Evolutionary conservation across 1,140 invertebrate species (phyloP).

Genomic region (Callitettix versicolor): DNA sequence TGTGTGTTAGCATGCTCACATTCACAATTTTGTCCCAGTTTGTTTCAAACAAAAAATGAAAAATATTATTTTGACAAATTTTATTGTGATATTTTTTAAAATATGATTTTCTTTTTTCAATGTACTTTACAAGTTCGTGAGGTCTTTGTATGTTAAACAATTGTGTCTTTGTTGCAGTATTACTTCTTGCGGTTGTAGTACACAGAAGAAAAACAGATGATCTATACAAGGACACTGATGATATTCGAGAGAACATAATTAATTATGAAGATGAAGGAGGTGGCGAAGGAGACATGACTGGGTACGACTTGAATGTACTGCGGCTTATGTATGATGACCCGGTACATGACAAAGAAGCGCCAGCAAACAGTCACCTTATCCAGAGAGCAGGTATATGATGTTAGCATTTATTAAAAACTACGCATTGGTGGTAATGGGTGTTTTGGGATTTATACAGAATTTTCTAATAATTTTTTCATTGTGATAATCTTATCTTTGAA

Average conservation of each 20-base stretch:
- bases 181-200: constrained; percentile 77
- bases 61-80: background rate
- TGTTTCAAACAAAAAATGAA: too few relatives aligned
- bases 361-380: constrained; percentile 30
- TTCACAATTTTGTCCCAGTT: too few relatives aligned
- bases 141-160: background rate
- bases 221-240: constrained; percentile 84
- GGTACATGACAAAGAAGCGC: constrained; percentile 30
- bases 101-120: constrained; percentile 1
- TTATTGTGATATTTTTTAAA: background rate
- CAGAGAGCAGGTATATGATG: constrained; percentile 33
- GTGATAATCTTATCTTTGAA: too few relatives aligned
- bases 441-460: too few relatives aligned
- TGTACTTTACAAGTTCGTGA: background rate
- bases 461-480: too few relatives aligned
- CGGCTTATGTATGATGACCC: constrained; percentile 52
- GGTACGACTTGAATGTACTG: constrained; percentile 87
- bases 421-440: too few relatives aligned
- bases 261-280: constrained; percentile 95
- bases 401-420: too few relatives aligned
- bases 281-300: constrained; percentile 84
- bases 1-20: too few relatives aligned
- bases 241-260: constrained; percentile 93
- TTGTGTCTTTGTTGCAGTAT: too few relatives aligned
- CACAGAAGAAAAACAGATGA: constrained; percentile 75